phyloP scores from a whole-genome alignment of 2,888 invertebrate species.

The Priocnemis perturbator region DNA sequence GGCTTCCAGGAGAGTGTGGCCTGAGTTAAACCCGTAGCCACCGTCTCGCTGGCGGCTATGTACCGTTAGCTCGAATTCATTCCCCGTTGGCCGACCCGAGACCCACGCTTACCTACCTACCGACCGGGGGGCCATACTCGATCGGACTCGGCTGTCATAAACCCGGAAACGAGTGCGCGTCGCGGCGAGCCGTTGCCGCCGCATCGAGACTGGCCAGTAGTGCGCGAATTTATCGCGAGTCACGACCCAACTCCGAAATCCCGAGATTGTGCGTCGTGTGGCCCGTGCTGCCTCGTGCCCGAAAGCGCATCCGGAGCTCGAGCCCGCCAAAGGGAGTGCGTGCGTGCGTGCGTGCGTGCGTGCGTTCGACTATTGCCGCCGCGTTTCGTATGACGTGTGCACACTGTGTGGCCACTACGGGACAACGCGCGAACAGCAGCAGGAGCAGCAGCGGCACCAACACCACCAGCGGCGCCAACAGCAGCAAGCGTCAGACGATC shows the following conservation, averaged over 20 bases:
- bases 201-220: background rate
- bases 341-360: slow-evolving; percentile 44
- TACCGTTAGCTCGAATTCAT: slow-evolving; percentile 68
- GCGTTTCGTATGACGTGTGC: slow-evolving; percentile 51
- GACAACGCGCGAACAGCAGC: slow-evolving; percentile 6
- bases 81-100: slow-evolving; percentile 59
- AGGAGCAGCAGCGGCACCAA: slow-evolving; percentile 1
- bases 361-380: slow-evolving; percentile 42
- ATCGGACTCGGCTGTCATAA: slow-evolving; percentile 51
- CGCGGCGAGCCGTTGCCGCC: slow-evolving; percentile 2
- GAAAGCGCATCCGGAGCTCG: too few species aligned
- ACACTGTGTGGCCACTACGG: slow-evolving; percentile 5
- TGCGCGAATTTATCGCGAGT: slow-evolving; percentile 12
- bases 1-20: slow-evolving; percentile 36
- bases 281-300: too few species aligned
- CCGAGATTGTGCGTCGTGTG: too few species aligned
- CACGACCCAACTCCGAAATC: background rate
- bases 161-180: slow-evolving; percentile 54
- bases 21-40: slow-evolving; percentile 47
- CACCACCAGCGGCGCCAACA: slow-evolving; percentile 13
- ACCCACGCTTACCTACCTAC: slow-evolving; percentile 56
- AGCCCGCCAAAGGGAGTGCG: too few species aligned
- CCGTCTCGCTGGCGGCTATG: slow-evolving; percentile 51
- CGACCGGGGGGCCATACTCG: slow-evolving; percentile 51
- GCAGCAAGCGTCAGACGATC: slow-evolving; percentile 21